Evolutionary conservation across 2,113 vertebrate species (phyloP), one percentile per base, ranked within the genome.

Genomic region (Eudyptes chrysolophus): DNA sequence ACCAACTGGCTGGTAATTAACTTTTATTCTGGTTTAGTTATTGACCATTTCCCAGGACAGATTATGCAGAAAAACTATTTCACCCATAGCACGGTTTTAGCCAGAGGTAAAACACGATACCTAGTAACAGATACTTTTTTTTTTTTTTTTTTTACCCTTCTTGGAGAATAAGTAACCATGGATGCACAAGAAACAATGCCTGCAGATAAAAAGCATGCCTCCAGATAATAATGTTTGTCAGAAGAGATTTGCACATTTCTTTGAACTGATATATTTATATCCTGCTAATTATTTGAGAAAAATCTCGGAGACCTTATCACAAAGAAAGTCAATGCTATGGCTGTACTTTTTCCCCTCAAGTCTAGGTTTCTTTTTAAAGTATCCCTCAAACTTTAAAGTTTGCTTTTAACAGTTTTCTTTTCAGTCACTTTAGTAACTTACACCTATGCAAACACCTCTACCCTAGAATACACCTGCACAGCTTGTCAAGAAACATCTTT

Each of bases 201-300:
- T 81, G 62, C 74, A 93, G 90, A 74, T 77, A 58, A 94, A 81
- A 87, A 25, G 24, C 84, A 87, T 44, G 78, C 60, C 82, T 97
- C 51, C 12, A 34, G 74, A 91, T 40, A 70, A 79, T 49, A 19
- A 25, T 48, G 80, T 93, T 75, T 96, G 76, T 83, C 74, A 95
- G 71, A 68, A 78, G 48, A 95, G 55, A 95, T 75, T 51, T 79
- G 66, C 88, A 77, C 48, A 25, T 90, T 92, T 89, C 95, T 95
- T 97, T 90, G 92, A 94, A 96, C 81, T 48, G 51, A 94, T 91
- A 61, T 80, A 89, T 88, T 93, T 92, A 80, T 74, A 95, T 32
- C 78, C 60, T 42, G 64, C 74, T 97, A 97, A 96, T 94, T 92
- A 95, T 87, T 95, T 76, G 78, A 79, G 82, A 84, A 94, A 62